Base-by-base conservation (phyloP, 2,888 invertebrate species). In the Archaeoteleia sp. region DNA sequence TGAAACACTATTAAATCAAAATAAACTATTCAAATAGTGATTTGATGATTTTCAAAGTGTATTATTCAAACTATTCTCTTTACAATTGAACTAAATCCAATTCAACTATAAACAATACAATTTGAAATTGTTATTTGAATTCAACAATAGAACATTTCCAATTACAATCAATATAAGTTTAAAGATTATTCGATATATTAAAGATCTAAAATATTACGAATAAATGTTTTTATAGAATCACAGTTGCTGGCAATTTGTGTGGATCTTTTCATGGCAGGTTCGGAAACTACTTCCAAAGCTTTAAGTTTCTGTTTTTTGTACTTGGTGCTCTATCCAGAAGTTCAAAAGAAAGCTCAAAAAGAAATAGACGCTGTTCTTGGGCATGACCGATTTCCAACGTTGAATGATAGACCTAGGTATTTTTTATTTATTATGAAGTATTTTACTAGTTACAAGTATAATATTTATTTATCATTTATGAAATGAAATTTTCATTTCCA, bases 231-330 rank as follows among this genome's bases (percentile, higher is more conserved):
- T 79, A 87, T 89, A 70, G 94, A 95, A 80, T 89, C 90, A 5
- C 95, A 95, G 75, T 84, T 95, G 46, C 83, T 95, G 55, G 93
- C 94, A 0, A 90, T 93, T 75, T 94, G 94, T 75, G 87, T 95
- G 88, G 95, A 95, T 75, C 89, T 95, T 88, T 95, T 95, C 76
- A 90, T 95, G 88, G 95, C 95, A 13, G 95, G 95, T 0, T 93
- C 94, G 0, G 95, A 95, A 85, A 95, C 95, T 0, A 94, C 95
- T 0, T 91, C 90, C 46, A 94, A 95, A 81, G 90, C 91, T 23
- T 86, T 95, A 76, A 91, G 92, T 17, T 94, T 94, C 78, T 90
- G 91, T 60, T 93, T 95, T 74, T 87, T 93, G 70, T 91, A 93
- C 78, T 82, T 95, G 73, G 88, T 93, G 2, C 86, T 91, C 10